Base-by-base conservation (phyloP, 2,888 invertebrate species). In the Electrophaes corylata region DNA sequence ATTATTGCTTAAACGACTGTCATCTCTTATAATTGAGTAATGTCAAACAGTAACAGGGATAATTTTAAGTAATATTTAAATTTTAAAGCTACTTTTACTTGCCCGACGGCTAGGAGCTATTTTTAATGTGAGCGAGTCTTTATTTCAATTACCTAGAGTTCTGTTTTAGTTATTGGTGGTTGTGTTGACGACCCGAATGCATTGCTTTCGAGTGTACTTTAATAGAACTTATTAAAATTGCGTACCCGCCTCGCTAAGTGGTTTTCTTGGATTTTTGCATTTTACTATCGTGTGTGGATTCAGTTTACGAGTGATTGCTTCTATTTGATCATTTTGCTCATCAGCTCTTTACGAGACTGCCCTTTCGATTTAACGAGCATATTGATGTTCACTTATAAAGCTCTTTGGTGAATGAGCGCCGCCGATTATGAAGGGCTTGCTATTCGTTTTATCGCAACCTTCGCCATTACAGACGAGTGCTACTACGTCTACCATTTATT, bases 401-500 rank as follows among this genome's bases (percentile, higher is more conserved):
- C 52, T 48, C 50, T 51, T 47, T 40, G 14, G 39, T 53, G 49
- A 58, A 53, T 53, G 49, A 44, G 53, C 44, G 56, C 49, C 58
- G 40, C 53, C 40, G 33, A 50, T 53, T 49, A 58, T 58, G 26
- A 43, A 51, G 31, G 33, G 10, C 44, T 50, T 20, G 41, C 48
- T 40, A 31, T 33, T 29, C 16, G 31, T 51, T 44, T 60, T 64
- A 64, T 60, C 40, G 33, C 51, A 31, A 47, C 35, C 58, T 47
- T 62, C 65, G 62, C 64, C 61, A 67, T 66, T 46, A 63, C 35
- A 43, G 62, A 58, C 69, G 67, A 72, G 74, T 71, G 70, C 57
- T 57, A 53, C 62, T 78, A 76, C 69, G 77, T 75, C 69, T 75
- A 76, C 71, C 78, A 78, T 79, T 79, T 71, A 71, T 67, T 66